Base-by-base conservation (phyloP, 1,140 invertebrate genomes). In the Antheraea pernyi region DNA sequence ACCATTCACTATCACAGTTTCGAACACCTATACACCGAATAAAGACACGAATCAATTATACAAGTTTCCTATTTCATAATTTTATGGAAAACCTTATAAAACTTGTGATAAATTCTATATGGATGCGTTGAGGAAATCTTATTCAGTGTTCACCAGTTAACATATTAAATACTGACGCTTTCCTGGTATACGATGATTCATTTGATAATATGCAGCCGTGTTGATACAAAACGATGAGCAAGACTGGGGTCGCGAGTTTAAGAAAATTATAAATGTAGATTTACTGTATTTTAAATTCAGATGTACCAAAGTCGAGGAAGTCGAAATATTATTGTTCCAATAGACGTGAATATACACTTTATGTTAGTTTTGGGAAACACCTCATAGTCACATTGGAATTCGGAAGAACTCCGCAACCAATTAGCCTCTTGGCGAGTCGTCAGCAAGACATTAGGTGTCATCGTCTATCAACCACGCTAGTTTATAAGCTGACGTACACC, bases 401-500 rank as follows among this genome's bases (percentile, higher is more conserved):
- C 66, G 70, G 64, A 74, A 72, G 68, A 74, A 71, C 68, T 67
- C 65, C 65, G 68, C 46, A 58, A 58, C 63, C 64, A 79, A 77
- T 76, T 77, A 82, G 72, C 63, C 22, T 72, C 63, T 72, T 77
- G 71, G 71, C 74, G 64, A 76, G 70, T 68, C 22, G 71, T 79
- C 70, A 72, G 73, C 65, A 61, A 36, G 18, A 70, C 60, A 60
- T 67, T 74, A 68, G 70, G 58, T 65, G 71, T 76, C 79, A 68
- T 19, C 77, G 68, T 67, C 42, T 71, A 76, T 75, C 72, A 67
- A 70, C 61, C 72, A 73, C 76, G 70, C 68, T 81, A 71, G 75
- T 79, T 83, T 82, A 80, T 79, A 82, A 78, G 72, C 76, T 75
- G 79, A 76, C 75, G 77, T 65, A 69, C 73, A 68, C 42, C 70